phyloP scores from a whole-genome alignment of 2,888 invertebrate genomes.

The Trachelus troglodyta region DNA sequence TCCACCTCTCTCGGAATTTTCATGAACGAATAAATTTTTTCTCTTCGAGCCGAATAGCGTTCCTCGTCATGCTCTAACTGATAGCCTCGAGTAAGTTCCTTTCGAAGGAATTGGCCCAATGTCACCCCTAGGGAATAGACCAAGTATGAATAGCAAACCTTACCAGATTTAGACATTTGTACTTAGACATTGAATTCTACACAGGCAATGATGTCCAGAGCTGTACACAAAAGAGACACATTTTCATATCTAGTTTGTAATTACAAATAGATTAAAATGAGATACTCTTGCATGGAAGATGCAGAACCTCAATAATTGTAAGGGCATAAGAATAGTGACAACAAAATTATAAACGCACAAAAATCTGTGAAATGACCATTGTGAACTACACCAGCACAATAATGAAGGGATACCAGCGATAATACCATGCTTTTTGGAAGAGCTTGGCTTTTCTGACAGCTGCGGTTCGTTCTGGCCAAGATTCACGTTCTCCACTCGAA shows the following conservation, averaged over 20 bases:
- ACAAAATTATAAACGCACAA: neutral
- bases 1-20: conserved; percentile 93
- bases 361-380: neutral
- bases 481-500: conserved; percentile 45
- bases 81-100: conserved; percentile 93
- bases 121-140: conserved; percentile 51
- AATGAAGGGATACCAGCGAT: conserved; percentile 11
- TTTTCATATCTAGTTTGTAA: neutral
- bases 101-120: conserved; percentile 75
- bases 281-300: neutral
- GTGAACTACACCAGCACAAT: neutral
- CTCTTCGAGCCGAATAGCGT: conserved; percentile 91
- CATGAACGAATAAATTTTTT: conserved; percentile 97
- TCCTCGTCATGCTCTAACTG: conserved; percentile 95
- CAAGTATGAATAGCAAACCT: neutral
- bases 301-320: neutral
- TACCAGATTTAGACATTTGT: neutral
- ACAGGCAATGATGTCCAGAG: neutral
- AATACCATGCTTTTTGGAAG: conserved; percentile 39
- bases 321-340: neutral
- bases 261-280: neutral
- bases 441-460: conserved; percentile 29
- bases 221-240: conserved; percentile 8
- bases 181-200: neutral
- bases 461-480: conserved; percentile 29